These are phyloP conservation scores for Epinephelus moara DNA, from an alignment of 2,113 vertebrate species.

Conservation along the genomic window DNA sequence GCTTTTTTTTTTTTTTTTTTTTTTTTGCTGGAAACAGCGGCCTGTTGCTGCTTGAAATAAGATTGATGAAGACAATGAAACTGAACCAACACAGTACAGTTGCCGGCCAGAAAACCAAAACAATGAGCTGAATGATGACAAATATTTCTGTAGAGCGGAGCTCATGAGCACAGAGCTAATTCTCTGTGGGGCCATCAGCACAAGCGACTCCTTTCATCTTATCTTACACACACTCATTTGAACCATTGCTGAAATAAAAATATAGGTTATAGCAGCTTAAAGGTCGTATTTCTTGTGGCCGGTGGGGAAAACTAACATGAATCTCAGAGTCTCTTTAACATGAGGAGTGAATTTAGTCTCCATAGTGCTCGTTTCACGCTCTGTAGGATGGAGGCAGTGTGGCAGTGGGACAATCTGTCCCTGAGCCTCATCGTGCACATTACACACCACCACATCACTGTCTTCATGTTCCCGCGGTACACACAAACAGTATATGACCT, in stretches of 20 bases:
- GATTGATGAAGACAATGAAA: neutral
- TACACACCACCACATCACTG: slow-evolving; percentile 7
- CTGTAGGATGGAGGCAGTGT: slow-evolving; percentile 29
- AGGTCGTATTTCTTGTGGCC: neutral
- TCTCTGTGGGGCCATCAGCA: neutral
- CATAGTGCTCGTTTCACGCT: neutral
- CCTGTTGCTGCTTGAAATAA: neutral
- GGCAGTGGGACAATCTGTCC: neutral
- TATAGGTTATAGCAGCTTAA: slow-evolving; percentile 7
- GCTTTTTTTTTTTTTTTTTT: no score
- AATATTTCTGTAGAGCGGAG: neutral
- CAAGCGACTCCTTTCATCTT: neutral
- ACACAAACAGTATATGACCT: slow-evolving; percentile 15
- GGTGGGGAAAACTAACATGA: neutral
- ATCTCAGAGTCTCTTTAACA: neutral
- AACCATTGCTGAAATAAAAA: slow-evolving; percentile 2
- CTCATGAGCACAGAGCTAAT: neutral
- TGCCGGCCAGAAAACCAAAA: neutral
- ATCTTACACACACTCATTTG: neutral
- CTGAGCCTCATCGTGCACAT: slow-evolving; percentile 13
- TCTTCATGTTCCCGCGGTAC: slow-evolving; percentile 12
- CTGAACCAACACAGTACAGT: neutral
- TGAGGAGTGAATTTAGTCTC: slow-evolving; percentile 21
- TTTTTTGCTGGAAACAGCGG: neutral
- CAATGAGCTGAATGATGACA: neutral